phyloP scores from a whole-genome alignment of 2,113 vertebrate species.

The Fulmarus glacialis region DNA sequence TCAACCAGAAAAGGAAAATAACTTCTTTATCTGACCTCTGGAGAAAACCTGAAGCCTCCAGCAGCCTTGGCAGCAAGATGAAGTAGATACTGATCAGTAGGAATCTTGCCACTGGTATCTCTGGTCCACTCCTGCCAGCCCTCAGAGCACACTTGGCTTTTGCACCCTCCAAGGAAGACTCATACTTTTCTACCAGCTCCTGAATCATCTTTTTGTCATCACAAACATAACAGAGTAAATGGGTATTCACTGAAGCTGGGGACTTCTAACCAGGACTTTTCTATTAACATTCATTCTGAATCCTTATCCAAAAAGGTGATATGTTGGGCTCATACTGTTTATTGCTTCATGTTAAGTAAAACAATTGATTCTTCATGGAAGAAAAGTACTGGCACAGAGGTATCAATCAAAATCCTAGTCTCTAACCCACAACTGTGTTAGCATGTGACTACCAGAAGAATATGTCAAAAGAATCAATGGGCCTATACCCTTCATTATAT shows the following conservation, averaged over 20 bases:
- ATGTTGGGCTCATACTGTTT: not conserved
- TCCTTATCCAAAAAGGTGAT: not conserved
- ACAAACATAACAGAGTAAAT: not conserved
- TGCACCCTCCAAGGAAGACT: not conserved
- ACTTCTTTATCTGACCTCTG: not conserved
- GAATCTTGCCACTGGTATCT: not conserved
- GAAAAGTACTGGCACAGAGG: not conserved
- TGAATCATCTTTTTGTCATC: not conserved
- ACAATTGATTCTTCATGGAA: conserved; percentile 12
- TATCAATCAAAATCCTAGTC: conserved; percentile 21
- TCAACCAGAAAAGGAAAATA: not conserved
- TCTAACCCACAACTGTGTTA: not conserved
- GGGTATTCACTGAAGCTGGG: not conserved
- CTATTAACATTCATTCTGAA: not conserved
- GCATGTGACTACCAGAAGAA: not conserved
- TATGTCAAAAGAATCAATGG: not conserved
- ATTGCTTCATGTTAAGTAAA: not conserved
- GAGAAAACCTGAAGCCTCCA: not conserved
- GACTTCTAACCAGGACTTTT: not conserved
- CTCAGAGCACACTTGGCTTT: not conserved
- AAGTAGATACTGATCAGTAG: not conserved
- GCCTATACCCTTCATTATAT: not conserved
- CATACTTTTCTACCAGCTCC: not conserved
- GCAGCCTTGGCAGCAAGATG: not conserved
- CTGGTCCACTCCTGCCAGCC: not conserved